Percentiles rank a stretch among this genome's conserved stretches.
Evolutionary conservation across 2,888 invertebrate species (phyloP).

Genomic region (Mesorhabditis belari): DNA sequence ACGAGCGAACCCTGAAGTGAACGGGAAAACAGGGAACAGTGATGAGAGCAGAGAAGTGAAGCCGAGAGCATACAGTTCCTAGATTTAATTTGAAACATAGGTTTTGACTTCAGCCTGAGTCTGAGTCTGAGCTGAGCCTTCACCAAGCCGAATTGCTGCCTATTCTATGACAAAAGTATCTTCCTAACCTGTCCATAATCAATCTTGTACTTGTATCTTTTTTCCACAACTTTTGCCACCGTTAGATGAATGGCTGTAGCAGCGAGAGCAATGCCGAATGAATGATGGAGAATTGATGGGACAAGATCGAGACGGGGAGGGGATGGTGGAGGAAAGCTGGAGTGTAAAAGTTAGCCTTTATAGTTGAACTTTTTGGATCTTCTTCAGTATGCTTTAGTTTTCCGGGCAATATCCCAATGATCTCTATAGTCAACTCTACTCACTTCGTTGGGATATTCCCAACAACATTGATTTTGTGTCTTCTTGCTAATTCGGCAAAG

Average conservation of each 20-base stretch:
- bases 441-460: conserved; percentile 49
- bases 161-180: too few species aligned
- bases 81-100: not conserved
- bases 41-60: conserved; percentile 49
- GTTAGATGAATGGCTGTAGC: conserved; percentile 49
- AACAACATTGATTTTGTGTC: conserved; percentile 44
- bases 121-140: too few species aligned
- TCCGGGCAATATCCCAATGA: not conserved
- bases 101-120: too few species aligned
- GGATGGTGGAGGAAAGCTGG: conserved; percentile 45
- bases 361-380: not conserved
- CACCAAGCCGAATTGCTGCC: not conserved
- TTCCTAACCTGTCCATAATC: conserved; percentile 43
- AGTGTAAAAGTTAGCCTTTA: conserved; percentile 1
- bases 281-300: conserved; percentile 39
- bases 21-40: conserved; percentile 50
- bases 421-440: not conserved
- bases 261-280: conserved; percentile 44
- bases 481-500: conserved; percentile 43
- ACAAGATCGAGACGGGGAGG: conserved; percentile 46
- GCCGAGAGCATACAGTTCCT: conserved; percentile 50
- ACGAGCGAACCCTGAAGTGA: conserved; percentile 50
- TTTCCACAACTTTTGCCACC: conserved; percentile 49
- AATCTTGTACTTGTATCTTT: conserved; percentile 48
- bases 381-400: conserved; percentile 3